phyloP scores from a whole-genome alignment of 2,888 invertebrate species.

The Pollenia griseotomentosa region DNA sequence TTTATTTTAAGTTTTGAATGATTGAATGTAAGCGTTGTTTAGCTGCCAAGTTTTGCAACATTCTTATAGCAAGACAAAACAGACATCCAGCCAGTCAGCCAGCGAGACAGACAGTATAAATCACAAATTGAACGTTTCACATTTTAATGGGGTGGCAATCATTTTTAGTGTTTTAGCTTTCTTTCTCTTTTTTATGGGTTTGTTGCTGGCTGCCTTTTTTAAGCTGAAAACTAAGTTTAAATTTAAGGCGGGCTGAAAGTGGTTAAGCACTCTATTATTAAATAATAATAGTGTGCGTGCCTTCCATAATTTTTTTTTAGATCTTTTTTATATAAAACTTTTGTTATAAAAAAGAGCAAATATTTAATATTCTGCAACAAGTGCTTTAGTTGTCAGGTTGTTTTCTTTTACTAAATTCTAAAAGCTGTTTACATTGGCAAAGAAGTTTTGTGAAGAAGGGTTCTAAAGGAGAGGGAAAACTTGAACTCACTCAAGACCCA shows the following conservation, averaged over 20 bases:
- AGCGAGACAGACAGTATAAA: constrained; percentile 71
- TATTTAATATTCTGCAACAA: constrained; percentile 32
- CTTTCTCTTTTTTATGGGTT: not conserved
- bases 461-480: too few species aligned
- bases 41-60: constrained; percentile 70
- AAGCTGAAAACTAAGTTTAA: constrained; percentile 45
- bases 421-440: not conserved
- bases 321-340: constrained; percentile 6
- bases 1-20: constrained; percentile 42
- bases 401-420: constrained; percentile 8
- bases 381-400: constrained; percentile 48
- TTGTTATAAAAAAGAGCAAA: constrained; percentile 15
- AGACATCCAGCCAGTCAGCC: constrained; percentile 67
- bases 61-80: constrained; percentile 75
- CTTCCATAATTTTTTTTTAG: constrained; percentile 47
- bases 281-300: constrained; percentile 82
- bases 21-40: constrained; percentile 71
- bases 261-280: constrained; percentile 83
- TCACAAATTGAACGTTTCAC: constrained; percentile 74
- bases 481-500: too few species aligned
- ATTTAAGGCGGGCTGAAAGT: constrained; percentile 76
- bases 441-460: not conserved
- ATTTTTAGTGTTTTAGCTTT: constrained; percentile 67
- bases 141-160: constrained; percentile 84
- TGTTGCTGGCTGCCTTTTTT: constrained; percentile 5